Conservation (phyloP, 2,113 vertebrate genomes). For the Vombatus ursinus region DNA sequence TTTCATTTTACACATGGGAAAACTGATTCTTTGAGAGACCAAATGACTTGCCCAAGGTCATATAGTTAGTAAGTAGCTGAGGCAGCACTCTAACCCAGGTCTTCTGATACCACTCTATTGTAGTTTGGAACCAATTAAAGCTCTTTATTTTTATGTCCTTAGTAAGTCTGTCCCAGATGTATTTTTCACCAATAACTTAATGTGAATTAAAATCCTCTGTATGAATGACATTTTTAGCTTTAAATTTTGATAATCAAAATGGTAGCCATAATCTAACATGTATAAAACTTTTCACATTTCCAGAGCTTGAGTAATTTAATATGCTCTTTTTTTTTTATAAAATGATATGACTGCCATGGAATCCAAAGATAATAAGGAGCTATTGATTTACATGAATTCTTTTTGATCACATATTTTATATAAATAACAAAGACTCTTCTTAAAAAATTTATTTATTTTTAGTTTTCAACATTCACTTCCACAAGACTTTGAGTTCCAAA, state of each 20-base stretch:
- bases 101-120: not conserved
- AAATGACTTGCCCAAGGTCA: not conserved
- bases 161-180: conserved; percentile 1
- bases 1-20: not conserved
- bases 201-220: conserved; percentile 71
- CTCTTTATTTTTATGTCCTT: not conserved
- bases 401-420: conserved; percentile 81
- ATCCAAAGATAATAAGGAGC: conserved; percentile 67
- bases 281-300: conserved; percentile 68
- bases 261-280: conserved; percentile 69
- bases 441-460: too few species aligned
- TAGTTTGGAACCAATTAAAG: not conserved
- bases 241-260: conserved; percentile 61
- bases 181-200: conserved; percentile 48
- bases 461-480: too few species aligned
- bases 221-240: conserved; percentile 62
- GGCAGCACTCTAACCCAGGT: not conserved
- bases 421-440: too few species aligned
- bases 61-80: not conserved
- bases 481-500: too few species aligned
- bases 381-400: conserved; percentile 78
- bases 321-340: conserved; percentile 66
- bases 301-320: conserved; percentile 67
- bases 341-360: conserved; percentile 71
- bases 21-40: not conserved